A percentile compares a stretch with the other conserved stretches of the same genome.
phyloP scores from a whole-genome alignment of 2,888 invertebrate genomes.

The Onthophagus sagittarius region DNA sequence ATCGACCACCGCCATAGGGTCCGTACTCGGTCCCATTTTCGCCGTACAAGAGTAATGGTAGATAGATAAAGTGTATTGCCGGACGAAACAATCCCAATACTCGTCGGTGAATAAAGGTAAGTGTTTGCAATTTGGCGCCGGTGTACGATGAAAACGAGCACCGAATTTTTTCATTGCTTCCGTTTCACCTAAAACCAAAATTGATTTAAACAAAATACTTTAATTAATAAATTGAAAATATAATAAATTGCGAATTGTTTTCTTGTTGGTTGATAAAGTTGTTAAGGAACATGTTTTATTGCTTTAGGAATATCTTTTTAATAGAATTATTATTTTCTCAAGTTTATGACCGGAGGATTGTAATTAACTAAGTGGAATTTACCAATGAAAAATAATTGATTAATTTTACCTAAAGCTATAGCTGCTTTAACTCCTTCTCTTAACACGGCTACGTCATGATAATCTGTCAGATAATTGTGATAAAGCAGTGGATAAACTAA shows the following conservation, averaged over 20 bases:
- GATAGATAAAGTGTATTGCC: constrained; percentile 84
- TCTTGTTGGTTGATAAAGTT: background rate
- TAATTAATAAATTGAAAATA: background rate
- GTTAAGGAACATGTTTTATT: background rate
- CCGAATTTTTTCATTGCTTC: constrained; percentile 21
- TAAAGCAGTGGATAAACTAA: constrained; percentile 80
- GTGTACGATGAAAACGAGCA: constrained; percentile 53
- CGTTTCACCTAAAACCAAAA: background rate
- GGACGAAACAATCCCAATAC: constrained; percentile 80
- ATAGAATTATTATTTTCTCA: background rate
- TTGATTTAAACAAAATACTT: background rate
- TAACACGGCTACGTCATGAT: constrained; percentile 76
- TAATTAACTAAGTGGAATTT: constrained; percentile 50
- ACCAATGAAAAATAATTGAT: background rate
- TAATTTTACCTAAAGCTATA: constrained; percentile 74
- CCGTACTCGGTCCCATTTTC: constrained; percentile 77
- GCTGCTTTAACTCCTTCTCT: constrained; percentile 85
- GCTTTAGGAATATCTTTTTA: background rate
- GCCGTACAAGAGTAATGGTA: constrained; percentile 82
- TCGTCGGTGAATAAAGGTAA: constrained; percentile 74
- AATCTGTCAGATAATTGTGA: constrained; percentile 88
- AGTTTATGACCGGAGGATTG: background rate
- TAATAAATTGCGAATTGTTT: no score
- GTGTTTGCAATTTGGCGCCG: constrained; percentile 79
- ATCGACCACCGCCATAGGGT: constrained; percentile 80